Evolutionary conservation across 2,797 vertebrate species (phyloP).

Genomic region (Tarsius wallacei): DNA sequence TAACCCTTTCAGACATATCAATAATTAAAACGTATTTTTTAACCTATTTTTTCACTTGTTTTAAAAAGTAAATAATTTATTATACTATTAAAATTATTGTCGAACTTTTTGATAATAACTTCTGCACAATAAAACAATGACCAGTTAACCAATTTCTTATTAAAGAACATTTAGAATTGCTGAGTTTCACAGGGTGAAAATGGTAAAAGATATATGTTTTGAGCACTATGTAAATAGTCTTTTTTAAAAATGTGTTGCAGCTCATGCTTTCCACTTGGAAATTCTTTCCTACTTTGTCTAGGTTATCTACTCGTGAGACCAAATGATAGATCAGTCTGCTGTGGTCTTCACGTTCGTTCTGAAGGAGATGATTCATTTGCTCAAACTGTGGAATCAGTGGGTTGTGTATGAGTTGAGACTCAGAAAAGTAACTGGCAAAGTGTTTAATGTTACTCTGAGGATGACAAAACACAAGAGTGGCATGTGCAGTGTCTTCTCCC

Average conservation of each 20-base stretch:
- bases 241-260: not conserved
- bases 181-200: not conserved
- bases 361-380: not conserved
- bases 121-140: not conserved
- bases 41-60: not conserved
- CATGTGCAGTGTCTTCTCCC: not conserved
- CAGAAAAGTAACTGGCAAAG: not conserved
- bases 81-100: not conserved
- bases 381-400: not conserved
- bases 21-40: not conserved
- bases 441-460: fast-evolving
- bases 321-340: fast-evolving
- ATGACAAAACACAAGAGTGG: no score
- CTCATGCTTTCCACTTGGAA: not conserved
- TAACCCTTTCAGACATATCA: no score
- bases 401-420: not conserved
- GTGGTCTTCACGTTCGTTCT: not conserved
- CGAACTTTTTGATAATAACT: not conserved
- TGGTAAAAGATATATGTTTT: not conserved
- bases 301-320: not conserved
- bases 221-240: not conserved
- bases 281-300: not conserved
- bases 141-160: not conserved
- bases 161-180: not conserved
- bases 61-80: constrained; percentile 23